Percentiles rank a stretch among this genome's conserved stretches.
These are phyloP conservation scores for Cheirogaleus medius DNA, from an alignment of 2,113 vertebrate genomes.

Conservation along the genomic window DNA sequence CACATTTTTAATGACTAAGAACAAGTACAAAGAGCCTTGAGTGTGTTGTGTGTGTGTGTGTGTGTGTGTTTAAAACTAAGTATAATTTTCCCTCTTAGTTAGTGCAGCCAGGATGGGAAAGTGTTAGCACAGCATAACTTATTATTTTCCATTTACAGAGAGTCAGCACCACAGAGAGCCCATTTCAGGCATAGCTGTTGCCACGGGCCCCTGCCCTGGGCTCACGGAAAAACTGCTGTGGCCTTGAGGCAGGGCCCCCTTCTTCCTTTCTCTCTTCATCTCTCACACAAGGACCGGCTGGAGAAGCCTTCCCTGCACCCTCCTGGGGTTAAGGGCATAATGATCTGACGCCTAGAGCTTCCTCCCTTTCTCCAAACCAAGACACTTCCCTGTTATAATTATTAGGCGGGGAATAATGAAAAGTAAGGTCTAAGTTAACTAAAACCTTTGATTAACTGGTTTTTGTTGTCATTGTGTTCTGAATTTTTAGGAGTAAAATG, in stretches of 20 bases:
- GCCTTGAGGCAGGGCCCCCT: not conserved
- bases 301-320: not conserved
- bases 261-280: not conserved
- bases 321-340: not conserved
- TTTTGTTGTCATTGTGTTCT: not conserved
- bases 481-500: not conserved
- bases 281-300: not conserved
- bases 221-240: not conserved
- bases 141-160: not conserved
- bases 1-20: constrained; percentile 73
- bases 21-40: constrained; percentile 50
- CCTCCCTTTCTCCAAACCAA: not conserved
- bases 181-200: not conserved
- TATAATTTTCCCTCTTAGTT: constrained; percentile 44
- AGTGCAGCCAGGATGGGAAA: not conserved
- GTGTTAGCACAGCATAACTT: not conserved
- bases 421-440: not conserved
- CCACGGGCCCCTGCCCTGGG: not conserved
- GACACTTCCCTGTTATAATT: not conserved
- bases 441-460: not conserved
- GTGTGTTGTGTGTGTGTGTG: not conserved
- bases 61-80: not conserved
- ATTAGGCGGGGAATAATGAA: not conserved
- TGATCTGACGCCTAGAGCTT: not conserved
- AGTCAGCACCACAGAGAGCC: not conserved